Evolutionary conservation across 2,113 vertebrate species (phyloP).

Genomic region (Spea bombifrons): DNA sequence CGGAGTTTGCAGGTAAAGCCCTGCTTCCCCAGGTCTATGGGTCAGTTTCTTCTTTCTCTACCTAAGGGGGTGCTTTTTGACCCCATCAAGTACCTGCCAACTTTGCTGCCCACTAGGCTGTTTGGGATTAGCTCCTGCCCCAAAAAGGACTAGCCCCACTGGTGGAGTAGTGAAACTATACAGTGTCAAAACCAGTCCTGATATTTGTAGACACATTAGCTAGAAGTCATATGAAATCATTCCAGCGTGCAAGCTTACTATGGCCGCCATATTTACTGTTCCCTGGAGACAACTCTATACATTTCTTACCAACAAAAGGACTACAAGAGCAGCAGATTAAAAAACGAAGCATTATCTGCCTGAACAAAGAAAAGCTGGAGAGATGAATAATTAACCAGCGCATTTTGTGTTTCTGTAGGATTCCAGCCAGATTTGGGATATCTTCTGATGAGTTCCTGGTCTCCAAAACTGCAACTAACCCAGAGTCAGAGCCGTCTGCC

Average conservation of each 20-base stretch:
- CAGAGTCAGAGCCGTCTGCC: constrained; percentile 3
- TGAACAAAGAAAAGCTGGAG: not conserved
- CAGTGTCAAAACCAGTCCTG: no score
- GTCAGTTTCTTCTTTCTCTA: no score
- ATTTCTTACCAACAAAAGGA: not conserved
- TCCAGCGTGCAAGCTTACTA: not conserved
- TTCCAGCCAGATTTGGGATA: not conserved
- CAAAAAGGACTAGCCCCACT: no score
- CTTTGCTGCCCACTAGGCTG: no score
- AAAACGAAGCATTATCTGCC: not conserved
- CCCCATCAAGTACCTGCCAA: no score
- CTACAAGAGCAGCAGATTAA: not conserved
- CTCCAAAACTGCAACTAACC: constrained; percentile 14
- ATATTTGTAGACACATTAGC: no score
- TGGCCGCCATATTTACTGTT: not conserved
- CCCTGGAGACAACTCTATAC: not conserved
- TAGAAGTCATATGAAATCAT: not conserved
- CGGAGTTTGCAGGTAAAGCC: no score
- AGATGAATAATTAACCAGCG: constrained; percentile 4
- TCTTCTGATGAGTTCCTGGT: constrained; percentile 6
- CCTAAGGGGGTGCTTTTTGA: no score
- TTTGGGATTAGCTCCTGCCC: no score
- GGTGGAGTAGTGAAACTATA: no score
- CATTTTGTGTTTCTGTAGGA: not conserved
- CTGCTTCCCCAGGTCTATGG: no score